These are phyloP conservation scores for Ammospiza caudacuta DNA, from an alignment of 2,113 vertebrate genomes.

Conservation along the genomic window DNA sequence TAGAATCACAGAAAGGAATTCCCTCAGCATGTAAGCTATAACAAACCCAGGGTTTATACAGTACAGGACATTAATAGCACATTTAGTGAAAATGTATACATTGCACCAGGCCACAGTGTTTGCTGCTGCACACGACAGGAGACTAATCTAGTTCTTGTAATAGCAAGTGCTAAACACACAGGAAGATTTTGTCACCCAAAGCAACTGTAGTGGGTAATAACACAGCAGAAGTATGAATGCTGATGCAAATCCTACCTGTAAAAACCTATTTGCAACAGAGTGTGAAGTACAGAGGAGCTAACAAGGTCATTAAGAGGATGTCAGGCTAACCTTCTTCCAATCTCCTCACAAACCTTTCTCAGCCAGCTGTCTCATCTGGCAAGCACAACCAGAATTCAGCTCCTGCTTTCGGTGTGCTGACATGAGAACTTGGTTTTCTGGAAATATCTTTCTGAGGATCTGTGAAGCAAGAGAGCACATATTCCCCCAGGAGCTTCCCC, in stretches of 20 bases:
- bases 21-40: background rate
- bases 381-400: background rate
- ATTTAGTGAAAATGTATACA: background rate
- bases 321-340: background rate
- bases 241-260: background rate
- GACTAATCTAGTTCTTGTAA: conserved; percentile 8
- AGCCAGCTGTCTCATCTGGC: background rate
- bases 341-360: background rate
- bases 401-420: background rate
- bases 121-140: background rate
- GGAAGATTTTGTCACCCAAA: conserved; percentile 5
- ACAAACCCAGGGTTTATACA: background rate
- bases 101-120: background rate
- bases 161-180: background rate
- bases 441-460: background rate
- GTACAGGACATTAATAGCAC: background rate
- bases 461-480: background rate
- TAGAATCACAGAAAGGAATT: background rate
- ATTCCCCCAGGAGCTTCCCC: background rate
- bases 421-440: background rate
- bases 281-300: background rate
- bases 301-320: background rate
- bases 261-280: background rate
- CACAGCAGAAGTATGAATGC: background rate
- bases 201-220: background rate